Percentiles rank a stretch among this genome's conserved stretches.
These are phyloP conservation scores for Heliothis virescens DNA, from an alignment of 1,140 invertebrate species.

Conservation along the genomic window DNA sequence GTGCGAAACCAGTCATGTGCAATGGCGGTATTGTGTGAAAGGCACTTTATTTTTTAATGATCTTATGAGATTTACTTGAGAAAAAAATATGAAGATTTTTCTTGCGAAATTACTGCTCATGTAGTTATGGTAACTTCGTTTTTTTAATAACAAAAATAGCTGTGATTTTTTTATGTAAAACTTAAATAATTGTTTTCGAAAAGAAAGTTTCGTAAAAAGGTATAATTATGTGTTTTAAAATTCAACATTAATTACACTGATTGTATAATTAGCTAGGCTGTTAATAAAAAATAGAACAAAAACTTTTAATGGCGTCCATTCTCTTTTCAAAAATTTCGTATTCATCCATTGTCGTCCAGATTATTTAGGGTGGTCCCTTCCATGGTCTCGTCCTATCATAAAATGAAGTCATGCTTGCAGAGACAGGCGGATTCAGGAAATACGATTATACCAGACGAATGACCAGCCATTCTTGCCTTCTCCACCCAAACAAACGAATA, in stretches of 20 bases:
- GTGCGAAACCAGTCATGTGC: constrained; percentile 62
- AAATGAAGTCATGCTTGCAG: constrained; percentile 23
- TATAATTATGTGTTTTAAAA: too few relatives aligned
- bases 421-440: constrained; percentile 12
- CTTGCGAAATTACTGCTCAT: too few relatives aligned
- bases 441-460: constrained; percentile 20
- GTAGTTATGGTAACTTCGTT: too few relatives aligned
- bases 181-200: too few relatives aligned
- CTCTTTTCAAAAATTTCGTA: neutral
- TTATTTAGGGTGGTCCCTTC: constrained; percentile 9
- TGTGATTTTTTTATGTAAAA: too few relatives aligned
- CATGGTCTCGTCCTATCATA: neutral
- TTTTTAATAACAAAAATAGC: too few relatives aligned
- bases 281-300: neutral
- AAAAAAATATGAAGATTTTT: neutral
- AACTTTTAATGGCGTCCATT: neutral
- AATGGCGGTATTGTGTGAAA: constrained; percentile 46
- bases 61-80: neutral
- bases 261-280: neutral
- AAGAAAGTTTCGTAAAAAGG: too few relatives aligned
- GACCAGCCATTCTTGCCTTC: constrained; percentile 34
- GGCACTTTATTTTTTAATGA: neutral
- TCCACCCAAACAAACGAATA: constrained; percentile 46
- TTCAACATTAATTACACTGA: too few relatives aligned
- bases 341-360: constrained; percentile 9